These are phyloP conservation scores for Portevinia maculata DNA, from an alignment of 2,888 invertebrate genomes.

Conservation along the genomic window DNA sequence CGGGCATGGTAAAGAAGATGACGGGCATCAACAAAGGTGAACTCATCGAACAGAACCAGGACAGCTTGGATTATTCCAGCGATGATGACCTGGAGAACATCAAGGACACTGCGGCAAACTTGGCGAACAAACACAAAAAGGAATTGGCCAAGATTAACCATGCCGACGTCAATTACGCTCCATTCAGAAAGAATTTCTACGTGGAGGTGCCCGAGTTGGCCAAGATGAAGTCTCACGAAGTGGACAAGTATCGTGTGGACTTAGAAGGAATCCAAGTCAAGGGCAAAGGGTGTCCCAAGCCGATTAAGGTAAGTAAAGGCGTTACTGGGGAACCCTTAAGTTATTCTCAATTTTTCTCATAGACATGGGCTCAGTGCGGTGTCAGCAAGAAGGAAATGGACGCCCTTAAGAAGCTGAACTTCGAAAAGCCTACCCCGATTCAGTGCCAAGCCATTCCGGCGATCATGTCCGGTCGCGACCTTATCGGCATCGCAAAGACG, in stretches of 20 bases:
- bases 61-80: conserved; percentile 98
- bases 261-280: conserved; percentile 97
- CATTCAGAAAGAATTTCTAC: conserved; percentile 98
- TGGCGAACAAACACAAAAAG: conserved; percentile 95
- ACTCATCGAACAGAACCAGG: conserved; percentile 99
- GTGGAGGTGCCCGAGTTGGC: conserved; percentile 98
- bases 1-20: conserved; percentile 91
- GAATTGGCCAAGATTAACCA: conserved; percentile 97
- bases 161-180: conserved; percentile 91
- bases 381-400: conserved; percentile 98
- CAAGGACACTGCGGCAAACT: conserved; percentile 93
- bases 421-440: conserved; percentile 99
- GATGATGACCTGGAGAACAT: conserved; percentile 98
- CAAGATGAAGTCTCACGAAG: conserved; percentile 94
- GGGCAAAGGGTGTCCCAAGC: conserved; percentile 98
- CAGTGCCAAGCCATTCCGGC: conserved; percentile 99
- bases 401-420: conserved; percentile 93
- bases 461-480: conserved; percentile 97
- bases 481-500: conserved; percentile 99
- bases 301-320: conserved; percentile 86
- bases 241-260: conserved; percentile 92
- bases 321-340: not conserved
- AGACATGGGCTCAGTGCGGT: conserved; percentile 98
- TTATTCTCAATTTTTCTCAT: conserved; percentile 7
- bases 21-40: conserved; percentile 92